Percentiles rank a stretch among this genome's conserved stretches.
Evolutionary conservation across 1,140 invertebrate genomes (phyloP).

Genomic region (Oryctes rhinoceros): DNA sequence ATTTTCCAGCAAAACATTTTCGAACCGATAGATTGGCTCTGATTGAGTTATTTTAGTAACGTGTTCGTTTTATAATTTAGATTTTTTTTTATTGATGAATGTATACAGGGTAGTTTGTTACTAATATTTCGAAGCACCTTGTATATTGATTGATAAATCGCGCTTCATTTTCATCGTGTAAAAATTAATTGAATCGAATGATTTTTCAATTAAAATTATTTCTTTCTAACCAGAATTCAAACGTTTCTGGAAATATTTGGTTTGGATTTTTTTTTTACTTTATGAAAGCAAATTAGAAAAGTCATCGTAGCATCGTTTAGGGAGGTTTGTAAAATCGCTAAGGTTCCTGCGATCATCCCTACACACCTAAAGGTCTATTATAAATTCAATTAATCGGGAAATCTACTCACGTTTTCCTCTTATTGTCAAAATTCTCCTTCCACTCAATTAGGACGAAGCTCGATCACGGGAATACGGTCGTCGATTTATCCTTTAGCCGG

Average conservation of each 20-base stretch:
- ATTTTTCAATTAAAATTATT: background rate
- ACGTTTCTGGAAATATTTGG: too few relatives aligned
- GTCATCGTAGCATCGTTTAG: background rate
- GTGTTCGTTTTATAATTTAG: constrained; percentile 7
- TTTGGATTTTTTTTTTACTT: too few relatives aligned
- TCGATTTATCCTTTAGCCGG: background rate
- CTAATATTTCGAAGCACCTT: background rate
- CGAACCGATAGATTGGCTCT: background rate
- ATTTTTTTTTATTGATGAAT: too few relatives aligned
- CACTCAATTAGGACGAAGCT: background rate
- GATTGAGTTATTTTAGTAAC: constrained; percentile 8
- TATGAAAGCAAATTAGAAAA: too few relatives aligned
- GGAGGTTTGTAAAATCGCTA: background rate
- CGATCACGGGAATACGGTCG: background rate
- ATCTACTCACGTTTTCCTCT: constrained; percentile 24
- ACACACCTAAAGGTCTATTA: background rate
- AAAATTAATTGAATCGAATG: background rate
- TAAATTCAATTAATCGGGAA: background rate
- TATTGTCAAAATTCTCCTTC: background rate
- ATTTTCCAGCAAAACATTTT: constrained; percentile 14
- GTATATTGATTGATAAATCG: background rate
- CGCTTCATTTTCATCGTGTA: background rate
- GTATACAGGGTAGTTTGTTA: background rate
- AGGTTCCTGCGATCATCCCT: background rate
- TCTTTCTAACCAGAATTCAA: too few relatives aligned